Evolutionary conservation across 1,140 invertebrate species (phyloP), one percentile per base, ranked within the genome.

Genomic region (Drosophila setifemur): DNA sequence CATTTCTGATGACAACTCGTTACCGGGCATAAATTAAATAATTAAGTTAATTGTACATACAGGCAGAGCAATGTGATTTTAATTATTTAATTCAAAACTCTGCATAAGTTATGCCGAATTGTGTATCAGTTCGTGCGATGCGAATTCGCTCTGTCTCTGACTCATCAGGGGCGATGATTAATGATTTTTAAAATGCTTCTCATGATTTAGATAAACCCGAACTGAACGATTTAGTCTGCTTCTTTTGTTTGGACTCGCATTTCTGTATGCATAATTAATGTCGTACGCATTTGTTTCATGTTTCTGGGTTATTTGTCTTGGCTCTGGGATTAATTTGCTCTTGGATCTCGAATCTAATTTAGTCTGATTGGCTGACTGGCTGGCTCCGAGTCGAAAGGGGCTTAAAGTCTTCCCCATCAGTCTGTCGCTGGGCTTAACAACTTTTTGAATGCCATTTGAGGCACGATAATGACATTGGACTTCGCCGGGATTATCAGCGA

Each of bases 91-190:
- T 83, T 85, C 54, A 16, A 37, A 37, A 37, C 33, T 67, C 37
- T 67, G 74, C 81, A 74, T 79, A 85, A 79, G 66, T 83, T 79
- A 79, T 86, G 74, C 74, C 58, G 74, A 74, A 85, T 73, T 67
- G 53, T 57, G 21, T 63, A 53, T 57, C 45, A 21, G 25, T 52
- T 52, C 48, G 12, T 52, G 8, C 21, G 25, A 63, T 1, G 18
- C 12, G 21, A 19, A 16, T 11, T 8, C 6, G 40, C 21, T 12
- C 1, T 6, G 14, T 12, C 40, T 25, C 26, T 60, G 47, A 68
- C 49, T 78, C 78, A 78, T 83, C 79, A 57, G 55, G 26, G 5
- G 8, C 37, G 37, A 86, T 83, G 79, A 83, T 83, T 75, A 83
- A 86, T 83, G 33, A 44, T 47, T 50, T 83, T 83, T 83, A 83